Evolutionary conservation across 2,113 vertebrate species (phyloP).

Genomic region (Acrocephalus arundinaceus): DNA sequence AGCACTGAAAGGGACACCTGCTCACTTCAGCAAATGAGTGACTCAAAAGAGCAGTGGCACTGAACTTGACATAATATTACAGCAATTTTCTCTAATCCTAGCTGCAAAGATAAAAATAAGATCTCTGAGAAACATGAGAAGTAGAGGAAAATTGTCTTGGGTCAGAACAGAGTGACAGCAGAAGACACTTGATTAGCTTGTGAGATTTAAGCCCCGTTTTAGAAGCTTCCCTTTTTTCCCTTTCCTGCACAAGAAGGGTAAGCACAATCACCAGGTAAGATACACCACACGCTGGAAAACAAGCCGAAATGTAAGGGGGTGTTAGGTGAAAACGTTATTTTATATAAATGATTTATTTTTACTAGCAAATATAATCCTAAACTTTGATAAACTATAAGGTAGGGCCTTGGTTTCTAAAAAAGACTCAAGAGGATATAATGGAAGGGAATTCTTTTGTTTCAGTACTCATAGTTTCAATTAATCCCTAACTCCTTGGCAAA

Average conservation of each 20-base stretch:
- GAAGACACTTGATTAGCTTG: not conserved
- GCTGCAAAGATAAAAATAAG: not conserved
- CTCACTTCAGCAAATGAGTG: not conserved
- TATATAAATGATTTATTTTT: not conserved
- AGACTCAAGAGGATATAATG: rapidly evolving
- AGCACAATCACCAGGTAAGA: not conserved
- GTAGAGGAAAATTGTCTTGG: not conserved
- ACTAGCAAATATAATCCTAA: not conserved
- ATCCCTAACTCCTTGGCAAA: not conserved
- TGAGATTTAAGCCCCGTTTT: not conserved
- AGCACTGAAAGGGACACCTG: not conserved
- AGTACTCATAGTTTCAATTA: not conserved
- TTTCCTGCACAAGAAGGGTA: not conserved
- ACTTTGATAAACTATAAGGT: not conserved
- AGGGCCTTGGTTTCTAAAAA: not conserved
- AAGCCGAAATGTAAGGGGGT: not conserved
- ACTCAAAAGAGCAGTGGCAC: not conserved
- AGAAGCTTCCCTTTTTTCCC: not conserved
- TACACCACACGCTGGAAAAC: not conserved
- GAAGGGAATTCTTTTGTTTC: not conserved
- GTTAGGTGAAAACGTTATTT: not conserved
- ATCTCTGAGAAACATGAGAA: not conserved
- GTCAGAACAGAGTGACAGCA: not conserved
- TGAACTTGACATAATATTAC: not conserved
- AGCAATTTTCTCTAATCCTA: not conserved